A percentile compares a stretch with the other conserved stretches of the same genome.
Evolutionary conservation across 1,140 invertebrate species (phyloP).

Genomic region (Pseudomyrmex sp.): DNA sequence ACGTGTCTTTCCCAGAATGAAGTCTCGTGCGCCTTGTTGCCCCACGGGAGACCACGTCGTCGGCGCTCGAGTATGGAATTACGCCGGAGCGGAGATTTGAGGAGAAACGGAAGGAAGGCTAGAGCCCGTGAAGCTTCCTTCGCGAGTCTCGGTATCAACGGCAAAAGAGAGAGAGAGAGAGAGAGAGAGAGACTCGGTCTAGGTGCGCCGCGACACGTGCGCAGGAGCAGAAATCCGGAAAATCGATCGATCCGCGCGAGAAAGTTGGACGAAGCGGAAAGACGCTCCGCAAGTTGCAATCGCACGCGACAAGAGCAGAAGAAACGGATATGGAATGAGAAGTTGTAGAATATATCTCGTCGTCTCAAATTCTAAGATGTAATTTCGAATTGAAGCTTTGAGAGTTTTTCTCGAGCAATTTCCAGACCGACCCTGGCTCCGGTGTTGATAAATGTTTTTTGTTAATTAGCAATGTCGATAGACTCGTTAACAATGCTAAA

Average conservation of each 20-base stretch:
- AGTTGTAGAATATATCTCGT: too few species aligned
- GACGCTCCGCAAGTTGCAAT: conserved; percentile 50
- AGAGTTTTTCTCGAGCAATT: too few species aligned
- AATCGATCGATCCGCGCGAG: conserved; percentile 75
- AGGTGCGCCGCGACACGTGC: conserved; percentile 75
- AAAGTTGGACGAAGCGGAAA: conserved; percentile 66
- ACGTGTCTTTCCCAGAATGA: conserved; percentile 32
- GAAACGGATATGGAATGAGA: too few species aligned
- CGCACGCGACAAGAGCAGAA: not conserved
- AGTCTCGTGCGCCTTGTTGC: conserved; percentile 24
- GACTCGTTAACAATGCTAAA: too few species aligned
- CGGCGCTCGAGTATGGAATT: conserved; percentile 28
- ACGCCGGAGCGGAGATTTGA: conserved; percentile 35
- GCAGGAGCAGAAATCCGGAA: conserved; percentile 69
- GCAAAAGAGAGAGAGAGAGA: too few species aligned
- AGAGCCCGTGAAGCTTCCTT: too few species aligned
- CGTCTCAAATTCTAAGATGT: too few species aligned
- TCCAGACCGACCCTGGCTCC: too few species aligned
- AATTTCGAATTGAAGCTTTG: too few species aligned
- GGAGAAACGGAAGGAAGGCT: conserved; percentile 25
- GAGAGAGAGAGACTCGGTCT: not conserved
- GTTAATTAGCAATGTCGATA: too few species aligned
- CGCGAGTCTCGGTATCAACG: too few species aligned
- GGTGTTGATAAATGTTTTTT: too few species aligned
- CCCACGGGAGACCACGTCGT: conserved; percentile 2